Base-by-base conservation (phyloP, 2,888 invertebrate genomes). In the Bombyx huttoni region DNA sequence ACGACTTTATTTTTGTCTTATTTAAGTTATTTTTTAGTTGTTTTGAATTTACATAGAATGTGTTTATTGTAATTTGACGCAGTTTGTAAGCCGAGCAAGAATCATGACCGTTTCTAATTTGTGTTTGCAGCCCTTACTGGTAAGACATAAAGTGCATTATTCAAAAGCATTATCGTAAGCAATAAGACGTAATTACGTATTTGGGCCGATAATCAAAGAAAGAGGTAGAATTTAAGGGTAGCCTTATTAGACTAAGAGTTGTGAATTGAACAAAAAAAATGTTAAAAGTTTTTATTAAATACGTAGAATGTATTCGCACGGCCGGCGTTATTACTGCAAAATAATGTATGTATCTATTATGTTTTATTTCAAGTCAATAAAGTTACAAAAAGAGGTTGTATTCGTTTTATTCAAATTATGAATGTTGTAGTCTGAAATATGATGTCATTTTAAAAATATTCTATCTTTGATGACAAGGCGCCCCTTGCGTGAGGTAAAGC, bases 201-300 rank as follows among this genome's bases (percentile, higher is more conserved):
- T 57, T 69, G 63, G 73, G 73, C 72, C 72, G 70, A 72, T 71
- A 68, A 64, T 67, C 70, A 69, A 63, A 70, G 75, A 62, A 67
- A 72, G 69, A 62, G 67, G 74, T 85, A 83, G 82, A 73, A 71
- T 80, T 73, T 87, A 86, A 86, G 83, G 81, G 80, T 86, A 88
- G 87, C 87, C 87, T 87, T 87, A 87, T 71, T 87, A 87, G 87
- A 67, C 53, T 85, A 85, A 85, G 83, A 78, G 70, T 76, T 77
- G 75, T 67, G 70, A 70, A 50, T 73, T 72, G 74, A 68, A 63
- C 62, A 70, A 68, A 48, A 62, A 70, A 72, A 65, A 72, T 73
- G 79, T 81, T 81, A 70, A 24, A 80, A 75, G 64, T 79, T 82
- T 81, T 79, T 40, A 40, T 40, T 40, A 40, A 80, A 71, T 81